A percentile compares a stretch with the other conserved stretches of the same genome.
phyloP scores from a whole-genome alignment of 2,113 vertebrate species.

The Sphyrna mokarran region DNA sequence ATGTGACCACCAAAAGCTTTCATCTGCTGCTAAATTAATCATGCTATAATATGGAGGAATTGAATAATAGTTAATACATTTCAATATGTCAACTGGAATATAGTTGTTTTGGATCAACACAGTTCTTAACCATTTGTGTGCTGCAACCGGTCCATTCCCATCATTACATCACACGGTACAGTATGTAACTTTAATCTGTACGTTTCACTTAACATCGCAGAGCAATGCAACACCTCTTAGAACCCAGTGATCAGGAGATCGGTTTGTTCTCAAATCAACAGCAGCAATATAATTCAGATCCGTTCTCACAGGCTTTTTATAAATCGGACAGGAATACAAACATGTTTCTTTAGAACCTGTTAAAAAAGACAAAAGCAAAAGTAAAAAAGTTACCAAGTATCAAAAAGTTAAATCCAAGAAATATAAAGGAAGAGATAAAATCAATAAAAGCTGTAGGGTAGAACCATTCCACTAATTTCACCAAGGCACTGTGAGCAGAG shows the following conservation, averaged over 20 bases:
- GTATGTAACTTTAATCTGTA: not conserved
- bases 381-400: not conserved
- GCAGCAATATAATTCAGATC: constrained; percentile 79
- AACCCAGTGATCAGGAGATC: constrained; percentile 79
- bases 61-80: not conserved
- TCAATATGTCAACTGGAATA: not conserved
- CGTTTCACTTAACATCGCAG: constrained; percentile 78
- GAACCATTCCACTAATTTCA: not conserved
- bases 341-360: constrained; percentile 66
- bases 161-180: not conserved
- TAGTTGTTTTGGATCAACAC: not conserved
- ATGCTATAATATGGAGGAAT: not conserved
- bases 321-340: constrained; percentile 81
- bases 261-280: constrained; percentile 69
- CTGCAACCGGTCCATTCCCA: not conserved
- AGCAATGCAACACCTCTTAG: constrained; percentile 83
- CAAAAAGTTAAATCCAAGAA: not conserved
- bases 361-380: constrained; percentile 33
- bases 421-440: not conserved
- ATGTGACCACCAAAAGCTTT: not conserved
- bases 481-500: not conserved
- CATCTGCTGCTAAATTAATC: not conserved
- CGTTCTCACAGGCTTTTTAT: constrained; percentile 79
- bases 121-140: not conserved
- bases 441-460: not conserved